phyloP scores from a whole-genome alignment of 53 echinoderm and acorn worm genomes.

The Paracentrotus lividus region DNA sequence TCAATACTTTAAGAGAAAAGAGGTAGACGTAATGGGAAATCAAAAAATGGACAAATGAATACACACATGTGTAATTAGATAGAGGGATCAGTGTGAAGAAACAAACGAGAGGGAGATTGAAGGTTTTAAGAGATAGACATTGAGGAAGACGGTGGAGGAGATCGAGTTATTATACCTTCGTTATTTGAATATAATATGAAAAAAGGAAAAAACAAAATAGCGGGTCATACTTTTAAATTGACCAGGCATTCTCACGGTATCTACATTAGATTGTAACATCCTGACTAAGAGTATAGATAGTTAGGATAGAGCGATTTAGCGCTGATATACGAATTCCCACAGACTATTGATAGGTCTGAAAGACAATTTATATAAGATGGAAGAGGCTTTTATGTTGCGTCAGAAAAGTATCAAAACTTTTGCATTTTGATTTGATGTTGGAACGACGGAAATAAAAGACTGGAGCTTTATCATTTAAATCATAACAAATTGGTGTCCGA shows the following conservation, averaged over 20 bases:
- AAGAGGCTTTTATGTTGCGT: constrained; percentile 14
- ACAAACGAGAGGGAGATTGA: too few species aligned
- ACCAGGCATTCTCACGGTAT: too few species aligned
- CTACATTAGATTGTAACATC: constrained; percentile 25
- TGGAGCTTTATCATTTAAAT: neutral
- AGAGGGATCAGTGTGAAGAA: too few species aligned
- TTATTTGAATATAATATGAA: too few species aligned
- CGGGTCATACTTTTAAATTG: neutral
- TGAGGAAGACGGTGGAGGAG: too few species aligned
- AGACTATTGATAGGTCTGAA: neutral
- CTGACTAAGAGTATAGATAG: neutral
- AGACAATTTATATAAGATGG: neutral
- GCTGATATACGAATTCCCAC: neutral
- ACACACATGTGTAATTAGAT: too few species aligned
- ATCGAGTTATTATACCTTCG: too few species aligned
- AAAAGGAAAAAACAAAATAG: neutral
- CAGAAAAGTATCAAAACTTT: neutral
- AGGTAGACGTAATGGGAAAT: too few species aligned
- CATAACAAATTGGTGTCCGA: neutral
- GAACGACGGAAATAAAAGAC: neutral
- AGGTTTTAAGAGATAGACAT: too few species aligned
- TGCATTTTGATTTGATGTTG: neutral
- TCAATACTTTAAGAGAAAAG: too few species aligned
- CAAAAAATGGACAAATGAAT: too few species aligned
- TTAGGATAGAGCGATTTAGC: neutral